phyloP scores from a whole-genome alignment of 2,797 vertebrate species.

The Coregonus ussuriensis region DNA sequence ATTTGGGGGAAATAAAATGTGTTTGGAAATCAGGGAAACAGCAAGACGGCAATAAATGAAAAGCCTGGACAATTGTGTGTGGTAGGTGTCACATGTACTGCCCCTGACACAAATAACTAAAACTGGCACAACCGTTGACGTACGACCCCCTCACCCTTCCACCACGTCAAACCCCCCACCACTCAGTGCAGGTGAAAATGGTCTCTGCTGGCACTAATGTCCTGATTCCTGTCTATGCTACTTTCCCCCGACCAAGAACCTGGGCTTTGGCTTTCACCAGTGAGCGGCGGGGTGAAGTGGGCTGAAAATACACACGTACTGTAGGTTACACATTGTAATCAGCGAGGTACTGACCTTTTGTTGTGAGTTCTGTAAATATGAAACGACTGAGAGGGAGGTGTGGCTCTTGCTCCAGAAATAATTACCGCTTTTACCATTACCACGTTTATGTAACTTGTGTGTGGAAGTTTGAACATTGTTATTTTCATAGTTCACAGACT shows the following conservation, averaged over 20 bases:
- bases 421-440: neutral
- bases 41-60: neutral
- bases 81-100: neutral
- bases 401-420: neutral
- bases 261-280: constrained; percentile 2
- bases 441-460: neutral
- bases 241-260: neutral
- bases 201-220: neutral
- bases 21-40: neutral
- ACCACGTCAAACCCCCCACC: neutral
- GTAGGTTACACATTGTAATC: neutral
- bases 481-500: neutral
- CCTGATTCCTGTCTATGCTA: neutral
- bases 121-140: neutral
- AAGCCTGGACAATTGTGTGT: no score
- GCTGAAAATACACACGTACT: neutral
- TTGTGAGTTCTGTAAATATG: no score
- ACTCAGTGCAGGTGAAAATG: constrained; percentile 14
- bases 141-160: neutral
- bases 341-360: no score
- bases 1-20: neutral
- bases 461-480: neutral
- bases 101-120: neutral
- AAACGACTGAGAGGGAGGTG: no score
- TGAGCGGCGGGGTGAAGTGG: neutral